Percentiles rank a stretch among this genome's conserved stretches.
phyloP scores from a whole-genome alignment of 2,113 vertebrate species.

The Spilogale gracilis region DNA sequence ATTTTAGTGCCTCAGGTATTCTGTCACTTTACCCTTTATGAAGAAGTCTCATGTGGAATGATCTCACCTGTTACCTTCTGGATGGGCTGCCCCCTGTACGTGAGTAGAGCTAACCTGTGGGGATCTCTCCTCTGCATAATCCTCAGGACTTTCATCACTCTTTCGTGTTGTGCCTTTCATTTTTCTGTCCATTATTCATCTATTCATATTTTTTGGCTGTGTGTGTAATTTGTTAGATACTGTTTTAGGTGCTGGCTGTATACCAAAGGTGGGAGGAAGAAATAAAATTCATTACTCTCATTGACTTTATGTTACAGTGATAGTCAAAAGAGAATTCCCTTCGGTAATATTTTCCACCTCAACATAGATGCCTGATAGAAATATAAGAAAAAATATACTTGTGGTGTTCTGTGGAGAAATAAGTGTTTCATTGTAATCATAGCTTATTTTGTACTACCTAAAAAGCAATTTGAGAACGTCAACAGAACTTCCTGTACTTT shows the following conservation, averaged over 20 bases:
- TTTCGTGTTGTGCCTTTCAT: neutral
- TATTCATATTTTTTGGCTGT: neutral
- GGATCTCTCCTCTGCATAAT: neutral
- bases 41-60: neutral
- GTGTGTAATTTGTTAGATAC: neutral
- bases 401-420: neutral
- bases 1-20: neutral
- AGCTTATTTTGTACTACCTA: neutral
- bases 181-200: neutral
- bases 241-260: neutral
- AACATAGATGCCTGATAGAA: neutral
- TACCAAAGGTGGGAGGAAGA: accelerated
- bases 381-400: neutral
- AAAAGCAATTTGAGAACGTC: neutral
- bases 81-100: neutral
- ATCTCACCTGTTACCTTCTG: neutral
- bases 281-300: neutral
- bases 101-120: neutral
- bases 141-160: neutral
- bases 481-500: neutral
- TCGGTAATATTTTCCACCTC: neutral
- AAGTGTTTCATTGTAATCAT: neutral
- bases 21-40: neutral
- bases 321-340: neutral
- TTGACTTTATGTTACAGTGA: neutral